Percentiles rank a stretch among this genome's conserved stretches.
Evolutionary conservation across 2,113 vertebrate species (phyloP).

Genomic region (Neoarius graeffei): DNA sequence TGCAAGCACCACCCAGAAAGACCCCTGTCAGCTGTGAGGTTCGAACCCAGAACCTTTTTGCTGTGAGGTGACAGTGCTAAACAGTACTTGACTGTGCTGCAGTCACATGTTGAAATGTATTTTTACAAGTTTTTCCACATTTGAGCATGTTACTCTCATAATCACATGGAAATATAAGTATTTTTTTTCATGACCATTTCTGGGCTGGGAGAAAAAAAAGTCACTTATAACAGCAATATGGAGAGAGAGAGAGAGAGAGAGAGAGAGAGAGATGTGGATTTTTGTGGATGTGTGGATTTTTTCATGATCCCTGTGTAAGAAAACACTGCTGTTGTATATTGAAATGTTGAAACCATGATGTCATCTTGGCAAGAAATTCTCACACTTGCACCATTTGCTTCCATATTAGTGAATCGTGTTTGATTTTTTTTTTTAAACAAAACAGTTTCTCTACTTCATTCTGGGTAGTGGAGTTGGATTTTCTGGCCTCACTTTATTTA

Average conservation of each 20-base stretch:
- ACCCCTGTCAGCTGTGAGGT: no score
- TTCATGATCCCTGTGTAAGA: background rate
- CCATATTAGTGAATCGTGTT: background rate
- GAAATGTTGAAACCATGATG: background rate
- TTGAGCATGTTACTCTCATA: background rate
- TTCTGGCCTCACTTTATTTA: conserved; percentile 4
- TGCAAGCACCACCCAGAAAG: no score
- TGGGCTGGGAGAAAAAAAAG: no score
- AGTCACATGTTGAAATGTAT: no score
- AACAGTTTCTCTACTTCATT: background rate
- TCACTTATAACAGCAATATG: no score
- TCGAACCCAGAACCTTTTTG: no score
- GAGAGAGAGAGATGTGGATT: no score
- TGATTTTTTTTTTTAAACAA: background rate
- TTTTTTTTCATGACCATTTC: no score
- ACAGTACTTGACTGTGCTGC: no score
- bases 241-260: no score
- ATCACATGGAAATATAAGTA: background rate
- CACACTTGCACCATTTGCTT: background rate
- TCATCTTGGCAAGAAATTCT: background rate
- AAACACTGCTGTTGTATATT: background rate
- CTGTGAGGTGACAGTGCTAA: no score
- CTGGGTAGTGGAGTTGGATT: background rate
- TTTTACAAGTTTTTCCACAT: background rate
- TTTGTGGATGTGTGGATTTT: no score